Evolutionary conservation across 2,888 invertebrate species (phyloP).

Genomic region (Cosmia trapezina): DNA sequence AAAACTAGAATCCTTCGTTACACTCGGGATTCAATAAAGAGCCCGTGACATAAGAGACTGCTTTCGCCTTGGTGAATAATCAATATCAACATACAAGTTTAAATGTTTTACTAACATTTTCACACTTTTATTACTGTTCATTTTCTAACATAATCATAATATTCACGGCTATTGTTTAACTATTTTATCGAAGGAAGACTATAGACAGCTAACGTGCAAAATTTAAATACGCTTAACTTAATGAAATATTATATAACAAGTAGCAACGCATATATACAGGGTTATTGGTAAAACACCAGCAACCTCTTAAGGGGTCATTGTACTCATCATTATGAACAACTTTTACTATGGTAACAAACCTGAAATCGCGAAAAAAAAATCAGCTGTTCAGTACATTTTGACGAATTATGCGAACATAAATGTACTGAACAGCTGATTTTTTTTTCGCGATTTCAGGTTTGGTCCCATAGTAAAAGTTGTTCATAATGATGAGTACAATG

Average conservation of each 20-base stretch:
- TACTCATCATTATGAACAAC: too few species aligned
- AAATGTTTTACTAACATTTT: background rate
- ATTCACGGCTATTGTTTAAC: background rate
- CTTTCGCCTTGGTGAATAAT: background rate
- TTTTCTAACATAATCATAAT: background rate
- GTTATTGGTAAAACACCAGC: too few species aligned
- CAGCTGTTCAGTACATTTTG: too few species aligned
- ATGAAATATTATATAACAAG: background rate
- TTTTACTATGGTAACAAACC: too few species aligned
- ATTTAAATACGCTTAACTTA: background rate
- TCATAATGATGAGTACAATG: too few species aligned
- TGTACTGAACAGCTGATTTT: too few species aligned
- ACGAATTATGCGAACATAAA: too few species aligned
- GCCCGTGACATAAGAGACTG: background rate
- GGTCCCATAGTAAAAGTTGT: too few species aligned
- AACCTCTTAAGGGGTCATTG: too few species aligned
- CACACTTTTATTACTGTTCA: background rate
- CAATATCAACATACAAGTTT: background rate
- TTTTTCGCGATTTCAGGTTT: too few species aligned
- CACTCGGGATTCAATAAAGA: background rate
- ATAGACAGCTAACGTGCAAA: background rate
- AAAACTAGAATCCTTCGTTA: background rate
- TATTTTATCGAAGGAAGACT: background rate
- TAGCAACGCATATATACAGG: conserved; percentile 14
- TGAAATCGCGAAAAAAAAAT: too few species aligned